A percentile compares a stretch with the other conserved stretches of the same genome.
Conservation (phyloP, 2,113 vertebrate genomes). For the human region GRCh38 chr6:112539501-112540000, state of each 20-base stretch:
- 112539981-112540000: not conserved
- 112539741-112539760: not conserved
- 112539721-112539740: not conserved
- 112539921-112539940: not conserved
- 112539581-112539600: not conserved
- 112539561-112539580: not conserved
- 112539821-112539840: not conserved
- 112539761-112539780: not conserved
- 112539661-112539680: constrained; percentile 23
- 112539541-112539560: not conserved
- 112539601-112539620: constrained; percentile 19
- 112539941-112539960: not conserved
- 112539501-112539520: not conserved
- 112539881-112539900: not conserved
- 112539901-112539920: constrained; percentile 1
- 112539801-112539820: not conserved
- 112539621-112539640: constrained; percentile 8
- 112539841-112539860: not conserved
- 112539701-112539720: constrained; percentile 37
- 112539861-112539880: rapidly evolving
- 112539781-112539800: not conserved
- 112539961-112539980: not conserved
- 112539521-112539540: not conserved
- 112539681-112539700: not conserved
- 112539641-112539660: constrained; percentile 51